Evolutionary conservation across 1,140 invertebrate species (phyloP).

Genomic region (Pygmarrhopalites habei): DNA sequence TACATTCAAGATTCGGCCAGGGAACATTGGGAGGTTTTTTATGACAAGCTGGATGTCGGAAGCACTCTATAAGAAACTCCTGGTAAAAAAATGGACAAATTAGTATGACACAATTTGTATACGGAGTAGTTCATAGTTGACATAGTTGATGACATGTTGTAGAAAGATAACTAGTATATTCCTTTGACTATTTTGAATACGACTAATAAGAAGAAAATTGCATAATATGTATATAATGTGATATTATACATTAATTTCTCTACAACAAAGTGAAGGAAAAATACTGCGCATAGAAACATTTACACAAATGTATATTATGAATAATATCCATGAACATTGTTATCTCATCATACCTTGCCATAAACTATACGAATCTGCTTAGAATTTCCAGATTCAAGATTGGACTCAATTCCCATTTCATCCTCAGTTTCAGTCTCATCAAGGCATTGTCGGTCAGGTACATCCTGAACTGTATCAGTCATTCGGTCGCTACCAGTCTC

Average conservation of each 20-base stretch:
- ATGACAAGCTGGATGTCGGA: constrained; percentile 23
- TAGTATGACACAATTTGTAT: too few species aligned
- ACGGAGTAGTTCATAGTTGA: too few species aligned
- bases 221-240: not conserved
- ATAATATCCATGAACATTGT: not conserved
- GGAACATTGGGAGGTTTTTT: constrained; percentile 22
- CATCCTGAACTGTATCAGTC: not conserved
- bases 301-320: too few species aligned
- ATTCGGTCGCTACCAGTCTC: not conserved
- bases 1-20: constrained; percentile 16
- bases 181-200: not conserved
- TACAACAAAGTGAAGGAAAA: not conserved
- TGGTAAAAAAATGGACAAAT: constrained; percentile 4
- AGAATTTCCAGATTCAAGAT: not conserved
- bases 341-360: constrained; percentile 7
- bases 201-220: not conserved
- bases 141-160: too few species aligned
- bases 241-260: not conserved
- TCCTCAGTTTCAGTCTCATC: constrained; percentile 9
- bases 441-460: constrained; percentile 3
- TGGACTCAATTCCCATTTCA: not conserved
- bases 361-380: constrained; percentile 3
- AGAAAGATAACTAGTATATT: not conserved
- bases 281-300: not conserved
- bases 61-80: constrained; percentile 33